Base-by-base conservation (phyloP, 2,113 vertebrate species). In the Ageneiosus marmoratus region DNA sequence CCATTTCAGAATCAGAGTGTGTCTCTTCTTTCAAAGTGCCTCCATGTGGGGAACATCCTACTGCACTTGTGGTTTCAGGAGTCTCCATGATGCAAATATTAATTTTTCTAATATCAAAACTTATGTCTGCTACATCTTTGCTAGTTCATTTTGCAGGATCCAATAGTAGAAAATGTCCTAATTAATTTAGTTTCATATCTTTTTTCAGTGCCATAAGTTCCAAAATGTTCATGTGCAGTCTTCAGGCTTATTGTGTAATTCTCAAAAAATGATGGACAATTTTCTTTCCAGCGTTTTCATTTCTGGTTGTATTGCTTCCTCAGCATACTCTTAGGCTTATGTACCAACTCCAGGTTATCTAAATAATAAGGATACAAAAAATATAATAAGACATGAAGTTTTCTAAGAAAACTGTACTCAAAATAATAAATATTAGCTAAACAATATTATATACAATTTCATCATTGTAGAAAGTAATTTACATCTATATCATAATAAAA, bases 31-130 rank as follows among this genome's bases (percentile, higher is more conserved):
- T 80, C 13, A 87, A 58, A 83, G 41, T 74, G 63, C 51, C 67
- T 48, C 51, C 76, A 44, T 83, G 95, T 89, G 92, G 92, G 92
- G 95, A 95, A 95, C 92, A 92, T 90, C 95, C 96, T 93, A 94
- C 95, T 91, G 94, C 95, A 91, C 95, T 91, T 92, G 94, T 92
- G 84, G 94, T 94, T 92, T 97, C 96, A 89, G 96, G 94, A 90
- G 96, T 95, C 94, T 98, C 97, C 98, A 99, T 99, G 87, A 93
- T 94, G 95, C 95, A 93, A 93, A 92, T 92, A 86, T 92, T 91
- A 84, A n/a, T 84, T 89, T 88, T 91, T 85, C 34, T 62, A 81
- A 76, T 58, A 60, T 79, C 11, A 70, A 69, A 46, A 55, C 29
- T 69, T 58, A 78, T 63, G 73, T 76, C 53, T 83, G 81, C 75